Evolutionary conservation across 2,888 invertebrate genomes (phyloP).

Genomic region (Lucinisca nassula): DNA sequence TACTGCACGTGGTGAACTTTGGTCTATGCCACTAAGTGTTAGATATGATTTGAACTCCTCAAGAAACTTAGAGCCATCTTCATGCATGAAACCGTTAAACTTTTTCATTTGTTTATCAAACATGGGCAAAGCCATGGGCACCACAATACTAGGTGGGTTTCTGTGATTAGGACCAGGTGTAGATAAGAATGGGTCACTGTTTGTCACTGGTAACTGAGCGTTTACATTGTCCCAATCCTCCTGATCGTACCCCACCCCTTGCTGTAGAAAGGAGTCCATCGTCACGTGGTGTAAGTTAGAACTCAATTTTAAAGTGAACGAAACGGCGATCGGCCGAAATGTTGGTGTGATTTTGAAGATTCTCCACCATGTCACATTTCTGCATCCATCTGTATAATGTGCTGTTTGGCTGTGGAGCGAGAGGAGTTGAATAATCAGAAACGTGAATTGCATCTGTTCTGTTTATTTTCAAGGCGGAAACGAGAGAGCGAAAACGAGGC

Average conservation of each 20-base stretch:
- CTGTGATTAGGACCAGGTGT: background rate
- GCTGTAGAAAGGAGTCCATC: no score
- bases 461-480: no score
- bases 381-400: no score
- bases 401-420: no score
- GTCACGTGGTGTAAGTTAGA: no score
- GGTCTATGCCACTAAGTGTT: background rate
- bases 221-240: background rate
- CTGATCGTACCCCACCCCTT: background rate
- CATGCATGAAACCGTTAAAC: conserved; percentile 39
- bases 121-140: background rate
- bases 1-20: background rate
- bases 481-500: no score
- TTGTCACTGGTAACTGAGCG: background rate
- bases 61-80: background rate
- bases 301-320: no score
- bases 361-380: no score
- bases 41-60: background rate
- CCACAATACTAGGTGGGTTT: background rate
- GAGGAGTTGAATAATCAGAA: no score
- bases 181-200: background rate
- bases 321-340: no score
- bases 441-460: no score
- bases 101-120: background rate
- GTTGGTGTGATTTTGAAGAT: no score